phyloP scores from a whole-genome alignment of 2,113 vertebrate species.

The Muscicapa adusta region DNA sequence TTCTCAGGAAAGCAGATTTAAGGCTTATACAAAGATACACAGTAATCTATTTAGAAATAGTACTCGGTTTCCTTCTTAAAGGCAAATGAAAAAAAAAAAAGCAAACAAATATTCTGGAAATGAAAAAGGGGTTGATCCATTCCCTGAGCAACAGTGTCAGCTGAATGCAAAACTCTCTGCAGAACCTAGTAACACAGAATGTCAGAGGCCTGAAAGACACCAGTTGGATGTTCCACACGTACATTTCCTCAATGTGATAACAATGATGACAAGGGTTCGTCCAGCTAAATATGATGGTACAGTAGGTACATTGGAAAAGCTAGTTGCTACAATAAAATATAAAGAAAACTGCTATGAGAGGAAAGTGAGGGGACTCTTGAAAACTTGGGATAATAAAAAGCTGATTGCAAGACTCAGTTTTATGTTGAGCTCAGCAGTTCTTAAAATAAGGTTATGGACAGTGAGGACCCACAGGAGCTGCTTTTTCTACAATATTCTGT shows the following conservation, averaged over 20 bases:
- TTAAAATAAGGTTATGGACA: neutral
- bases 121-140: neutral
- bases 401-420: neutral
- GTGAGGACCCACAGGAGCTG: neutral
- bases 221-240: neutral
- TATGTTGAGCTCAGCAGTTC: neutral
- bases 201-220: neutral
- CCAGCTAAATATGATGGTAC: neutral
- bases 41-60: neutral
- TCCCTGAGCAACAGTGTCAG: neutral
- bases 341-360: neutral
- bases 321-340: neutral
- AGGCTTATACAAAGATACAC: neutral
- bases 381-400: neutral
- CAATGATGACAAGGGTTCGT: neutral
- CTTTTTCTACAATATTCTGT: neutral
- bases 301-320: neutral
- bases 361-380: neutral
- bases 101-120: neutral
- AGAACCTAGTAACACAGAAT: neutral
- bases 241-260: neutral
- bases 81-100: neutral
- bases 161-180: neutral
- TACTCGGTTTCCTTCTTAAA: neutral
- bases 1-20: neutral